A percentile compares a stretch with the other conserved stretches of the same genome.
These are phyloP conservation scores for Ormyrus labotus DNA, from an alignment of 2,888 invertebrate species.

Conservation along the genomic window DNA sequence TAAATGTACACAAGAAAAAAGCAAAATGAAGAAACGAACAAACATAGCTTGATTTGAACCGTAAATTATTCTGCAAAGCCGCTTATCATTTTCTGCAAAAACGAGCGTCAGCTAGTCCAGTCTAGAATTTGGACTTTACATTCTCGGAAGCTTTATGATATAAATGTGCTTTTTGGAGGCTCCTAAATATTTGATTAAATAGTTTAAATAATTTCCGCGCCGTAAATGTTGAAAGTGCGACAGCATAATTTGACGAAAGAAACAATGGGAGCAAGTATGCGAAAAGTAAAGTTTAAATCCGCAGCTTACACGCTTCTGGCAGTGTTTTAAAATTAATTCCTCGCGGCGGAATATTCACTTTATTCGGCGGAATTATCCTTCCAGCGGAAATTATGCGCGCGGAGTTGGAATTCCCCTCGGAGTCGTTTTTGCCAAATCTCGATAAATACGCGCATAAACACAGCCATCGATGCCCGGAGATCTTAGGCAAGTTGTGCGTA, in stretches of 20 bases:
- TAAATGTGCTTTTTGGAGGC: neutral
- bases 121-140: neutral
- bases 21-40: neutral
- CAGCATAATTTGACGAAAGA: no score
- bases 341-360: no score
- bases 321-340: neutral
- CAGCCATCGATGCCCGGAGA: neutral
- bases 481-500: conserved; percentile 16
- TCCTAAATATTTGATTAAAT: neutral
- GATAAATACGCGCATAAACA: conserved; percentile 20
- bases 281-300: no score
- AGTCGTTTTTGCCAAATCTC: conserved; percentile 6
- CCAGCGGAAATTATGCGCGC: no score
- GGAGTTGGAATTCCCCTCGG: neutral
- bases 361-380: no score
- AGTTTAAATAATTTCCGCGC: neutral
- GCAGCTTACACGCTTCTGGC: neutral
- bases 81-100: conserved; percentile 30
- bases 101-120: neutral
- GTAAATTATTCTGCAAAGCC: conserved; percentile 25
- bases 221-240: no score
- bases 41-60: conserved; percentile 16
- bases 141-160: neutral
- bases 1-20: neutral
- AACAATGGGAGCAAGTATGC: no score